Evolutionary conservation across 2,113 vertebrate species (phyloP), one percentile per base, ranked within the genome.

Genomic region (Lophotis ruficrista): DNA sequence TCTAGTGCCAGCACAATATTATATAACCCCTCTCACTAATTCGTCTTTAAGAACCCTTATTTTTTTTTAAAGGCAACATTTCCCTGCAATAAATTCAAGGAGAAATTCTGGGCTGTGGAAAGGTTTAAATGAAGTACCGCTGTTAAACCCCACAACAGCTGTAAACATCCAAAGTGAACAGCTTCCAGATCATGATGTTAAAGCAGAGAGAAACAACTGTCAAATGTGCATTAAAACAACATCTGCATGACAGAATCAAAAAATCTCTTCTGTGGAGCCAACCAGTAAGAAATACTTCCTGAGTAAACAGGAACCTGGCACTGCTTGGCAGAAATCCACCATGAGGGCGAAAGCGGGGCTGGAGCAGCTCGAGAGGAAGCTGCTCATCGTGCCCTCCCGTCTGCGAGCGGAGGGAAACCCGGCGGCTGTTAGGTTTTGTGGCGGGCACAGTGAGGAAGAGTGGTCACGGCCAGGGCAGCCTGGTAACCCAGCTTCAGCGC

Each of bases 91-190:
- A 76, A 69, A 96, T 69, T 79, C 73, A 57, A 53, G n/a, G 31
- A 76, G 3, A 50, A 81, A 92, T 83, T 73, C 53, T 51, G 37
- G 43, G 28, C 53, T 65, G 35, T 6, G 4, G 64, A 81, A 90
- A 82, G 31, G 41, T 66, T 73, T 90, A 76, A 93, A 83, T 57
- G 71, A 86, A 78, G 28, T 45, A 22, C 43, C 69, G 41, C 50
- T 51, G 23, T 45, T 88, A 94, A 96, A 83, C 7, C 14, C 48
- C 73, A 75, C 68, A 90, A 58, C 56, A 96, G 72, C 85, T 82
- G 87, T 92, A 95, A 96, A 88, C 28, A 87, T 72, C 48, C 73
- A 25, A 94, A 94, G 45, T 43, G 81, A 94, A 73, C 73, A 90
- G 48, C 62, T 88, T 94, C 79, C 72, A 91, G 89, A 75, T 41